Evolutionary conservation across 2,888 invertebrate species (phyloP).

Genomic region (Atethmia centrago): DNA sequence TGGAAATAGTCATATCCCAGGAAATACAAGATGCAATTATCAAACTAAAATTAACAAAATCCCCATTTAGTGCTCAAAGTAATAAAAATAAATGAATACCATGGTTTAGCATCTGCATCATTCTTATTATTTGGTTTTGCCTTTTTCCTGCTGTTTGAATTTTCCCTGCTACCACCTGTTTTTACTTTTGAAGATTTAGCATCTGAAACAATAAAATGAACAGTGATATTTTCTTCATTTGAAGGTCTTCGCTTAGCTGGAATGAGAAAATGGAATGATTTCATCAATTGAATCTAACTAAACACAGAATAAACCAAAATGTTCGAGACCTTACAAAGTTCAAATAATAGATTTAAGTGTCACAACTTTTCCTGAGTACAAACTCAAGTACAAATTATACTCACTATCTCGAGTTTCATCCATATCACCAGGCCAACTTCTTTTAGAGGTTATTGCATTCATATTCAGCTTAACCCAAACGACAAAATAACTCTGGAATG

Average conservation of each 20-base stretch:
- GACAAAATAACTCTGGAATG: constrained; percentile 30
- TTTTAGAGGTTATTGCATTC: constrained; percentile 69
- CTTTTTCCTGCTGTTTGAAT: constrained; percentile 79
- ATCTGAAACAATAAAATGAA: constrained; percentile 58
- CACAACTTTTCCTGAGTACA: neutral
- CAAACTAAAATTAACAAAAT: neutral
- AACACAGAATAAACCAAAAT: neutral
- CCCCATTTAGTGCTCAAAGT: neutral
- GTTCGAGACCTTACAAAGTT: neutral
- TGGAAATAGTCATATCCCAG: neutral
- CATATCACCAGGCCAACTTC: constrained; percentile 69
- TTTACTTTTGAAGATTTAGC: constrained; percentile 72
- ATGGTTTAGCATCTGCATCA: constrained; percentile 67
- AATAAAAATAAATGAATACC: constrained; percentile 59
- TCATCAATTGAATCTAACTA: neutral
- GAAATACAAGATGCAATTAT: neutral
- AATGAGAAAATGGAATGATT: neutral
- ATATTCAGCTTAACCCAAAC: constrained; percentile 60
- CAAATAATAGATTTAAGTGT: neutral
- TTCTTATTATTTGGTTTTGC: constrained; percentile 76
- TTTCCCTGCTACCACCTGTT: constrained; percentile 77
- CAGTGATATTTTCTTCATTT: constrained; percentile 3
- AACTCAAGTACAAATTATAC: constrained; percentile 1
- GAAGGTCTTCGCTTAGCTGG: constrained; percentile 42
- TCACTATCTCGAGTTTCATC: constrained; percentile 68